A percentile compares a stretch with the other conserved stretches of the same genome.
These are phyloP conservation scores for Toxotes jaculatrix DNA, from an alignment of 2,113 vertebrate genomes.

Conservation along the genomic window DNA sequence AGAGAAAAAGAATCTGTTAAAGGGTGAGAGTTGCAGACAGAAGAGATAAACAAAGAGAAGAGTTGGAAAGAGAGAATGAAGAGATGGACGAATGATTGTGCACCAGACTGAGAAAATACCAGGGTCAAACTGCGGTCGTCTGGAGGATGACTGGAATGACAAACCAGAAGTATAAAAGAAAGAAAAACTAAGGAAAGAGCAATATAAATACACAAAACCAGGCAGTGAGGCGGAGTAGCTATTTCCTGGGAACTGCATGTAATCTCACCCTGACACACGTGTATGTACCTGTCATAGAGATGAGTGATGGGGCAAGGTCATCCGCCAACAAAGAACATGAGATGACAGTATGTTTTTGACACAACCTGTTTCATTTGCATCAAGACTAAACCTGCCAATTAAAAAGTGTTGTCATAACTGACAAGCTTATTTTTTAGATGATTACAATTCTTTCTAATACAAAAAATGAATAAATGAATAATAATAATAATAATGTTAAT, in stretches of 20 bases:
- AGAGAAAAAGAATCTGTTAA: not conserved
- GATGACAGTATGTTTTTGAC: not conserved
- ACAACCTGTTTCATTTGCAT: not conserved
- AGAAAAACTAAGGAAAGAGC: not conserved
- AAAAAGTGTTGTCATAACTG: not conserved
- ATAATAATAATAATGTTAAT: too few relatives aligned
- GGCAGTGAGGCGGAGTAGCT: not conserved
- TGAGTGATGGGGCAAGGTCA: conserved; percentile 33
- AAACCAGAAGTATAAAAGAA: conserved; percentile 1
- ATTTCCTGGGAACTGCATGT: not conserved
- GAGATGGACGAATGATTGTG: conserved; percentile 53
- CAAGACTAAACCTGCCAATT: conserved; percentile 23
- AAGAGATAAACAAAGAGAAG: conserved; percentile 8
- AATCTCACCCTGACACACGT: conserved; percentile 14
- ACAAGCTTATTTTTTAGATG: too few relatives aligned
- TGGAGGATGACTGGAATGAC: conserved; percentile 42
- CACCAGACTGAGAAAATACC: conserved; percentile 64
- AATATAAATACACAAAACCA: not conserved
- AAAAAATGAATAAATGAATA: too few relatives aligned
- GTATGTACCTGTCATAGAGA: conserved; percentile 36
- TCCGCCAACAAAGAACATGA: conserved; percentile 9
- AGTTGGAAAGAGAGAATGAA: conserved; percentile 14
- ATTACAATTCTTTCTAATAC: too few relatives aligned
- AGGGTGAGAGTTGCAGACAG: not conserved
- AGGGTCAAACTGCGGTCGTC: conserved; percentile 57